Percentiles rank a stretch among this genome's conserved stretches.
phyloP scores from a whole-genome alignment of 2,113 vertebrate genomes.

The Pterophyllum scalare region DNA sequence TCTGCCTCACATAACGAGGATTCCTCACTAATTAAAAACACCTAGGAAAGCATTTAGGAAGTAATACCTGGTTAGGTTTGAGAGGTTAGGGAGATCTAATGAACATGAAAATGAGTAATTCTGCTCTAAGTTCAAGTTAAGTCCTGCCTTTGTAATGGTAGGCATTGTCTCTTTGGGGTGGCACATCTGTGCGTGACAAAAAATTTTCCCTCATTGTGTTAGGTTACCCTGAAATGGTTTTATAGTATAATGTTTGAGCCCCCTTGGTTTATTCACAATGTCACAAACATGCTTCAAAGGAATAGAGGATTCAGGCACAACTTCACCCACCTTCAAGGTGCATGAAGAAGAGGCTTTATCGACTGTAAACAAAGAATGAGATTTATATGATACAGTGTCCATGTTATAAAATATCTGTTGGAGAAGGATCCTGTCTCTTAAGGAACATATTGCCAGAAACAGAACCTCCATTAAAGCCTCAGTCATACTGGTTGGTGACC shows the following conservation, averaged over 20 bases:
- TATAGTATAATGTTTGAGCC: not conserved
- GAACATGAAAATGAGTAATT: conserved; percentile 63
- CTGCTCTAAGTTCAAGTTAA: conserved; percentile 27
- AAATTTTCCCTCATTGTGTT: conserved; percentile 5
- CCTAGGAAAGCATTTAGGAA: conserved; percentile 85
- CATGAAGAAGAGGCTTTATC: not conserved
- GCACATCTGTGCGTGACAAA: conserved; percentile 17
- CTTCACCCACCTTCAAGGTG: not conserved
- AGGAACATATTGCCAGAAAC: no score
- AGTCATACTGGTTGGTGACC: no score
- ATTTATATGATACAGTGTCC: not conserved
- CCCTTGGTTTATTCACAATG: not conserved
- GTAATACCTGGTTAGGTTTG: conserved; percentile 76
- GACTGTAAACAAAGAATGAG: not conserved
- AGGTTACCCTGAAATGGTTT: not conserved
- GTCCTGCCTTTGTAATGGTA: conserved; percentile 28
- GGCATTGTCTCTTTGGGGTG: conserved; percentile 19
- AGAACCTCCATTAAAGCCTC: no score
- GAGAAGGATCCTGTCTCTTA: no score
- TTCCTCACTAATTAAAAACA: conserved; percentile 90
- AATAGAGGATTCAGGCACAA: not conserved
- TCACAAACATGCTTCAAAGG: not conserved
- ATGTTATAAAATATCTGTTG: not conserved
- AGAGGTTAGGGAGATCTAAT: conserved; percentile 73
- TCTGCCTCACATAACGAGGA: conserved; percentile 88